Evolutionary conservation across 2,888 invertebrate genomes (phyloP).

Genomic region (Cristatella mucedo): DNA sequence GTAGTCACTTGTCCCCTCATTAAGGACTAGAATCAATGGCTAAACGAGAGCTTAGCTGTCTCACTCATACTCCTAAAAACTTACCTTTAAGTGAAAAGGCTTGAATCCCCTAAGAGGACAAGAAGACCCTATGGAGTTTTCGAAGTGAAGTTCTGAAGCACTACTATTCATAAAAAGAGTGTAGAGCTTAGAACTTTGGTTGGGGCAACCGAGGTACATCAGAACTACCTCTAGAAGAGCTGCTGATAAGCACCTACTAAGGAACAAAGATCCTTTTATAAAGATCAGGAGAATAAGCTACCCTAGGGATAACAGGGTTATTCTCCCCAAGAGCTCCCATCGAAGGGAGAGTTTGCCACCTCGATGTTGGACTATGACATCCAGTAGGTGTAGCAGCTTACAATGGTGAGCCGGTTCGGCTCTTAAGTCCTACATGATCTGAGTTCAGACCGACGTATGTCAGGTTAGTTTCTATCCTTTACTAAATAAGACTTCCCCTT

Average conservation of each 20-base stretch:
- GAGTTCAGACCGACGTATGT: slow-evolving; percentile 71
- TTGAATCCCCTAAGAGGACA: slow-evolving; percentile 52
- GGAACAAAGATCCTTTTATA: slow-evolving; percentile 12
- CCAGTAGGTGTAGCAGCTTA: slow-evolving; percentile 51
- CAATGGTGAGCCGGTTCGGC: slow-evolving; percentile 48
- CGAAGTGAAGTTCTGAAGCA: slow-evolving; percentile 37
- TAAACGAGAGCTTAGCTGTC: slow-evolving; percentile 50
- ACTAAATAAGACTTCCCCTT: slow-evolving; percentile 42
- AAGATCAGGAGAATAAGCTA: slow-evolving; percentile 48
- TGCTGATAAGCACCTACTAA: slow-evolving; percentile 3
- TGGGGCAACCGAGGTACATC: slow-evolving; percentile 17
- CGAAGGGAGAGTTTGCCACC: slow-evolving; percentile 60
- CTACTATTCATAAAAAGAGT: not conserved
- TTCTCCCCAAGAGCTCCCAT: slow-evolving; percentile 58
- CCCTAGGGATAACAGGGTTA: slow-evolving; percentile 72
- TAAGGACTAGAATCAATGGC: slow-evolving; percentile 61
- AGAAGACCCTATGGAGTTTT: slow-evolving; percentile 65
- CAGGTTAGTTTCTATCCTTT: slow-evolving; percentile 67
- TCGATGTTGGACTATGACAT: slow-evolving; percentile 72
- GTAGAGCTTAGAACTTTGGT: slow-evolving; percentile 40
- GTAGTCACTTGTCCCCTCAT: slow-evolving; percentile 44
- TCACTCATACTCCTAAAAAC: slow-evolving; percentile 43
- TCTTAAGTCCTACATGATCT: slow-evolving; percentile 69
- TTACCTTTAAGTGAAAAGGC: slow-evolving; percentile 50
- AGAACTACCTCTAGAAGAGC: slow-evolving; percentile 9